Evolutionary conservation across 2,888 invertebrate genomes (phyloP), one percentile per base, ranked within the genome.

Genomic region (Ophioninae sp.): DNA sequence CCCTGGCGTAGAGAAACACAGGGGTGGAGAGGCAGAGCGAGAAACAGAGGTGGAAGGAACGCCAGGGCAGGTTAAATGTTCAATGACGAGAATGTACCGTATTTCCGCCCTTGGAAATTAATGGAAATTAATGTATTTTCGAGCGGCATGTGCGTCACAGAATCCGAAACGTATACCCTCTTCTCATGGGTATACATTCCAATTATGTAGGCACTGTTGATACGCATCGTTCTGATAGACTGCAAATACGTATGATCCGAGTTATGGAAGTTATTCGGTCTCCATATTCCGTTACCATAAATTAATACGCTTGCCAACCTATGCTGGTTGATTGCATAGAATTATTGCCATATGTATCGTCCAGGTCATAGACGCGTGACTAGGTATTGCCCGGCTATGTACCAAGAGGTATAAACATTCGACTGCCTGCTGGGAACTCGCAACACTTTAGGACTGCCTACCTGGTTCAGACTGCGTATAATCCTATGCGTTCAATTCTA

Each of bases 81-180:
- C 67, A 67, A 41, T 51, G 68, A 68, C 68, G 41, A 41, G 68
- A 23, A 68, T 51, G 5, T 68, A 68, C 8, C 37, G 58, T 51
- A 13, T 39, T 65, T 58, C 65, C 37, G 44, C 22, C 59, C 76
- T 72, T 56, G 30, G 51, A 56, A 56, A 73, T 73, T 73, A 81
- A 77, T 77, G 72, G 77, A 81, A 68, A 81, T 77, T 67, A 77
- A 81, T 81, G 77, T 77, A 59, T 73, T 77, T 68, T 67, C 67
- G 67, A 77, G 39, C n/a, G 67, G 77, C 63, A 67, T 41, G 59
- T 44, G 22, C 58, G 59, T 72, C 59, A 72, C 41, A 37, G 51
- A 17, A 61, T 56, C 41, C 37, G 68, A 73, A 17, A 41, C 44
- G 44, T 44, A 67, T 39, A n/a, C 37, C 9, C 67, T 6, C 20